Evolutionary conservation across 2,797 vertebrate genomes (phyloP).

Genomic region (Oreonectes daqikongensis): DNA sequence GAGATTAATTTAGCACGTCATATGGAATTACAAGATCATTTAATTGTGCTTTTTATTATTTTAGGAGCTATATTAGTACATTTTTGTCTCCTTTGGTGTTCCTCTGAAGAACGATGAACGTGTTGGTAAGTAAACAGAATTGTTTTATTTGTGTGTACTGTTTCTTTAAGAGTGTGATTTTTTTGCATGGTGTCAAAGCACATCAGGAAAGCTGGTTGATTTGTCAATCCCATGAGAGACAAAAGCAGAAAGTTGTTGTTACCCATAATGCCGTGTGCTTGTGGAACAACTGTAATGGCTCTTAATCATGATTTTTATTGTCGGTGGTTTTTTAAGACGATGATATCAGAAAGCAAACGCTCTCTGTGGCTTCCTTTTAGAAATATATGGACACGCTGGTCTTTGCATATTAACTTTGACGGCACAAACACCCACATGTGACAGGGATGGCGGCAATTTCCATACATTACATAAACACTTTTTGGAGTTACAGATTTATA

Average conservation of each 20-base stretch:
- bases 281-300: constrained; percentile 78
- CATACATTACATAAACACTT: constrained; percentile 34
- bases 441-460: not conserved
- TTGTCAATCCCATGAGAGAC: constrained; percentile 74
- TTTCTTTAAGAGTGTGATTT: too few relatives aligned
- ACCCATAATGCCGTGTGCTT: constrained; percentile 70
- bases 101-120: too few relatives aligned
- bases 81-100: too few relatives aligned
- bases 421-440: constrained; percentile 26
- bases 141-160: too few relatives aligned
- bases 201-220: constrained; percentile 74
- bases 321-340: constrained; percentile 62
- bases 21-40: too few relatives aligned
- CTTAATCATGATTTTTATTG: constrained; percentile 82
- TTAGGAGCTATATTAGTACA: too few relatives aligned
- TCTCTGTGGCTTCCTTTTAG: constrained; percentile 27
- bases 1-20: too few relatives aligned
- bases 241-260: constrained; percentile 78
- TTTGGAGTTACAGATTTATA: constrained; percentile 52
- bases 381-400: not conserved
- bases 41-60: too few relatives aligned
- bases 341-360: constrained; percentile 76
- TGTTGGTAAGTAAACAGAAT: too few relatives aligned
- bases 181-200: constrained; percentile 60
- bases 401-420: constrained; percentile 42